phyloP scores from a whole-genome alignment of 2,888 invertebrate species.

The Macaria liturata region DNA sequence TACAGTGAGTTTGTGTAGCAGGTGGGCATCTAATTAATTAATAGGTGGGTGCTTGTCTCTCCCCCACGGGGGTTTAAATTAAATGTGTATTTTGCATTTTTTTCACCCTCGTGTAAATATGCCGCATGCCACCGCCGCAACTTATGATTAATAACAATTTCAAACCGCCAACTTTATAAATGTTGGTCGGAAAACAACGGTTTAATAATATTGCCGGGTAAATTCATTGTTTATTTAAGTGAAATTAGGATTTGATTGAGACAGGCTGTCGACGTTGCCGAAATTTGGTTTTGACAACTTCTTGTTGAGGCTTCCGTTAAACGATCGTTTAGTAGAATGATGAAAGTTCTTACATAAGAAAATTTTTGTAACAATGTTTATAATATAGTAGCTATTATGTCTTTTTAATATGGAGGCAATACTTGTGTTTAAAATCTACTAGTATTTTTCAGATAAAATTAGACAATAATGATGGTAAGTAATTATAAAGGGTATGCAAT shows the following conservation, averaged over 20 bases:
- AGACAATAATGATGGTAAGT: too few species aligned
- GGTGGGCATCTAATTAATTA: conserved; percentile 77
- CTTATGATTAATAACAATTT: conserved; percentile 66
- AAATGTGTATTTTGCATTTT: conserved; percentile 77
- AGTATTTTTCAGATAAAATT: too few species aligned
- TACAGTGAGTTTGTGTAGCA: conserved; percentile 60
- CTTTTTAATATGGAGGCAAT: too few species aligned
- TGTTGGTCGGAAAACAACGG: conserved; percentile 24
- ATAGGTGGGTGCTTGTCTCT: conserved; percentile 54
- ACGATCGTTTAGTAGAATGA: too few species aligned
- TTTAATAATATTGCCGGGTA: conserved; percentile 19
- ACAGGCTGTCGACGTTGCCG: neutral
- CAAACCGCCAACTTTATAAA: conserved; percentile 35
- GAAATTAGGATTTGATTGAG: conserved; percentile 6
- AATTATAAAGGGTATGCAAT: too few species aligned
- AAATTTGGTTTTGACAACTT: conserved; percentile 10
- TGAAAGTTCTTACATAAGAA: too few species aligned
- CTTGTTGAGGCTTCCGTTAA: neutral
- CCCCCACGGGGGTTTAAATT: conserved; percentile 65
- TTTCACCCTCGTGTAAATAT: conserved; percentile 54
- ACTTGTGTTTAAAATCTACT: too few species aligned
- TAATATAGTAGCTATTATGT: too few species aligned
- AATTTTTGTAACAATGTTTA: too few species aligned
- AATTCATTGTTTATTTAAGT: conserved; percentile 6
- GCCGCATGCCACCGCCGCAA: conserved; percentile 58